A percentile compares a stretch with the other conserved stretches of the same genome.
Conservation (phyloP, 1,140 invertebrate genomes). For the Polypedilum pembai region DNA sequence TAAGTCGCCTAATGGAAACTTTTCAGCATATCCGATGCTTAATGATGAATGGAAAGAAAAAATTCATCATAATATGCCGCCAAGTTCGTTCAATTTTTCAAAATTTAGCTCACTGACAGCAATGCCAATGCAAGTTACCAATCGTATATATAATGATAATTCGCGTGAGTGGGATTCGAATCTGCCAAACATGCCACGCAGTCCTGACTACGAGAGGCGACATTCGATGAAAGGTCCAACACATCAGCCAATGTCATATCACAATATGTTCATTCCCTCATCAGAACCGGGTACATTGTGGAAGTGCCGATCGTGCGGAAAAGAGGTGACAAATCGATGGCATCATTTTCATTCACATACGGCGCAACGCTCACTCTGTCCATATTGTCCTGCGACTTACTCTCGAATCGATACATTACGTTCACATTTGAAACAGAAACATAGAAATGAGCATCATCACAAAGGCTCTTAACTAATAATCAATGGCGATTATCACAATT, state of each 20-base stretch:
- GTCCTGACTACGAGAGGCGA: background rate
- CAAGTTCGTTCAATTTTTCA: background rate
- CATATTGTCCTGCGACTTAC: conserved; percentile 75
- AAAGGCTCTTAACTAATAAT: conserved; percentile 39
- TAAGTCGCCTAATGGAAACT: conserved; percentile 16
- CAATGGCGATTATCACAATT: background rate
- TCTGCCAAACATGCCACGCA: background rate
- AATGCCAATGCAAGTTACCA: background rate
- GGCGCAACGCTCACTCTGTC: conserved; percentile 66
- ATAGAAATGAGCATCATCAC: conserved; percentile 51
- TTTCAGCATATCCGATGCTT: conserved; percentile 8
- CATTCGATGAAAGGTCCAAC: background rate
- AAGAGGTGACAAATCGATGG: conserved; percentile 78
- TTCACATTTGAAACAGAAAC: conserved; percentile 66
- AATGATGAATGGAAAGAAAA: conserved; percentile 11
- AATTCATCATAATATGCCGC: conserved; percentile 18
- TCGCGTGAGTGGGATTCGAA: background rate
- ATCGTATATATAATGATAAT: background rate
- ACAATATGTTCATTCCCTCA: conserved; percentile 70
- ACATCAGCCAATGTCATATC: conserved; percentile 57
- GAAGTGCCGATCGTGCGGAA: conserved; percentile 71
- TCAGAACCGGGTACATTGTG: conserved; percentile 58
- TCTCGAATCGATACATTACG: conserved; percentile 75
- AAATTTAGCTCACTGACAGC: background rate
- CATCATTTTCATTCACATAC: conserved; percentile 80